Conservation (phyloP, 2,888 invertebrate species). For the Antitype chi region DNA sequence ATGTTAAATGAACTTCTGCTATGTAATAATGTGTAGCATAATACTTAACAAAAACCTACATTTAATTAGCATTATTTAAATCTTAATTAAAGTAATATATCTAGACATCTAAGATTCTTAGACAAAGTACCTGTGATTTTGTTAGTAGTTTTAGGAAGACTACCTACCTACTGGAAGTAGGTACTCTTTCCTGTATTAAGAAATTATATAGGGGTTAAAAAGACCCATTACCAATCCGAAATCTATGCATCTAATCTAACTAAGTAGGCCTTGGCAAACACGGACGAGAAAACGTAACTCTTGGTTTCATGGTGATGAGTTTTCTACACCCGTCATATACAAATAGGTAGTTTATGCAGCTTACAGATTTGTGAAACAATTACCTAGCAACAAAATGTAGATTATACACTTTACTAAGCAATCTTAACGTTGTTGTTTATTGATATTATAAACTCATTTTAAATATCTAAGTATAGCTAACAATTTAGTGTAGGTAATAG, state of each 20-base stretch:
- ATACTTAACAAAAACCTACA: slow-evolving; percentile 5
- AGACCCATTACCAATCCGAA: background rate
- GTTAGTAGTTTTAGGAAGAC: slow-evolving; percentile 25
- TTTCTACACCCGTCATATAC: background rate
- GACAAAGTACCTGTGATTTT: slow-evolving; percentile 60
- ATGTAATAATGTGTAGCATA: background rate
- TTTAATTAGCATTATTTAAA: slow-evolving; percentile 24
- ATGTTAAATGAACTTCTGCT: background rate
- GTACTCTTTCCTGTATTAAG: background rate
- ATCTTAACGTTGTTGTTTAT: background rate
- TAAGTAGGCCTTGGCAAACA: background rate
- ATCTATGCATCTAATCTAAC: background rate
- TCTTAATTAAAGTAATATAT: slow-evolving; percentile 40
- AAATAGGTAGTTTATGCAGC: background rate
- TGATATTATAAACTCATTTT: slow-evolving; percentile 17
- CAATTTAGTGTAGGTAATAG: slow-evolving; percentile 1
- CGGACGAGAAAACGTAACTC: background rate
- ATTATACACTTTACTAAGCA: background rate
- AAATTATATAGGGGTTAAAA: background rate
- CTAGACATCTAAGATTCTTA: slow-evolving; percentile 27
- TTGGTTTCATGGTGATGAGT: background rate
- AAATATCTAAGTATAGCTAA: background rate
- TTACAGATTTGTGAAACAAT: background rate
- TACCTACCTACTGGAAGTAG: background rate
- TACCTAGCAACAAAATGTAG: background rate